These are phyloP conservation scores for Diplolepis rosae DNA, from an alignment of 2,888 invertebrate species.

Conservation along the genomic window DNA sequence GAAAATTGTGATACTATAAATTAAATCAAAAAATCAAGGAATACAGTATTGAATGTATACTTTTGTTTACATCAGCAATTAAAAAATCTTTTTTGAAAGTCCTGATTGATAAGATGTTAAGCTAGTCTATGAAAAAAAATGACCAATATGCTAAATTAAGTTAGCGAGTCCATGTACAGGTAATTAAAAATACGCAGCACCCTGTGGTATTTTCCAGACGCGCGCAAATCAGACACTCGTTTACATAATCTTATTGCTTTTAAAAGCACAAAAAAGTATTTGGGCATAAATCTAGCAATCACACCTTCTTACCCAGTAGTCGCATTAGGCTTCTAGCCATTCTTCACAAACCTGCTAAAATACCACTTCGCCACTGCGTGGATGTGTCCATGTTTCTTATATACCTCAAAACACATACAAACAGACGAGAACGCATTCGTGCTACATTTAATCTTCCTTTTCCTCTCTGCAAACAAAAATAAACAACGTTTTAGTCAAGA, in stretches of 20 bases:
- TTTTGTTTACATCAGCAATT: background rate
- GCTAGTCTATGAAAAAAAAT: constrained; percentile 2
- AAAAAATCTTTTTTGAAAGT: background rate
- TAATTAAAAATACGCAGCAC: constrained; percentile 17
- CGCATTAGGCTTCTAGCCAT: constrained; percentile 51
- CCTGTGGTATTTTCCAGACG: background rate
- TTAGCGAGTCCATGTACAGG: constrained; percentile 24
- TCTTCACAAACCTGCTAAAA: constrained; percentile 55
- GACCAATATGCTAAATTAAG: constrained; percentile 26
- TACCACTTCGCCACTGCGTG: constrained; percentile 53
- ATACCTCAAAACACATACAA: constrained; percentile 35
- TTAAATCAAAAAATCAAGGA: background rate
- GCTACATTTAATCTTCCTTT: constrained; percentile 68
- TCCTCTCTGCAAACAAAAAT: constrained; percentile 63
- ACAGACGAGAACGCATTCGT: constrained; percentile 57
- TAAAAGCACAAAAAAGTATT: constrained; percentile 41
- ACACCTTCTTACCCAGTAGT: constrained; percentile 34
- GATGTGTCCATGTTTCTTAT: constrained; percentile 43
- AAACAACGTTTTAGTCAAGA: constrained; percentile 30
- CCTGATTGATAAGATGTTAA: background rate
- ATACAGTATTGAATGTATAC: background rate
- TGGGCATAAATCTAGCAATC: constrained; percentile 44
- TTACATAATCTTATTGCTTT: constrained; percentile 34
- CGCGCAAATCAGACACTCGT: constrained; percentile 8
- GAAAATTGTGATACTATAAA: background rate